phyloP scores from a whole-genome alignment of 2,888 invertebrate species.

The Dicranocentrus wangi region DNA sequence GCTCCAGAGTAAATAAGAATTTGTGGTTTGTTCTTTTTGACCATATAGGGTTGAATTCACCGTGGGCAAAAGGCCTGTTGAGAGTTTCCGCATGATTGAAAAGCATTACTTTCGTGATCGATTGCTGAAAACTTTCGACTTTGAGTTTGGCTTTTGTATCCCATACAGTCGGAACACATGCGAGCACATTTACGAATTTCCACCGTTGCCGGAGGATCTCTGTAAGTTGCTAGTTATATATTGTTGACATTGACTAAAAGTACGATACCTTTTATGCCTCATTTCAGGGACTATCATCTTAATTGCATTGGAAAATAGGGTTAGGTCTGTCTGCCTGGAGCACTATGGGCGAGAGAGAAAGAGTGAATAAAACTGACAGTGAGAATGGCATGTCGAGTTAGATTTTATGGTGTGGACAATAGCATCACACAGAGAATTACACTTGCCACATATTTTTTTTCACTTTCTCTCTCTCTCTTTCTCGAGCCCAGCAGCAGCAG shows the following conservation, averaged over 20 bases:
- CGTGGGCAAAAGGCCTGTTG: slow-evolving; percentile 92
- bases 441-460: too few species aligned
- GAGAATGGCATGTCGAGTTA: too few species aligned
- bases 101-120: slow-evolving; percentile 95
- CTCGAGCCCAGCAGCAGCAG: too few species aligned
- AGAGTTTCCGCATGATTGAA: slow-evolving; percentile 98
- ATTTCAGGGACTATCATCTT: background rate
- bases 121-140: slow-evolving; percentile 96
- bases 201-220: slow-evolving; percentile 87
- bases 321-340: too few species aligned
- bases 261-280: background rate
- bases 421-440: too few species aligned
- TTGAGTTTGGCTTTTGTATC: slow-evolving; percentile 99
- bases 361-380: too few species aligned
- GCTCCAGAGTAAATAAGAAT: too few species aligned
- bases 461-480: too few species aligned
- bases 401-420: too few species aligned
- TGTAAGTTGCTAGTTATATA: slow-evolving; percentile 79
- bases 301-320: background rate
- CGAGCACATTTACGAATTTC: slow-evolving; percentile 99
- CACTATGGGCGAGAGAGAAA: too few species aligned
- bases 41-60: slow-evolving; percentile 91
- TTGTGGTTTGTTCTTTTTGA: background rate
- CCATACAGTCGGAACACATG: slow-evolving; percentile 97
- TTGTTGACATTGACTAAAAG: too few species aligned